Conservation (phyloP, 2,888 invertebrate species). For the Protula sp. region DNA sequence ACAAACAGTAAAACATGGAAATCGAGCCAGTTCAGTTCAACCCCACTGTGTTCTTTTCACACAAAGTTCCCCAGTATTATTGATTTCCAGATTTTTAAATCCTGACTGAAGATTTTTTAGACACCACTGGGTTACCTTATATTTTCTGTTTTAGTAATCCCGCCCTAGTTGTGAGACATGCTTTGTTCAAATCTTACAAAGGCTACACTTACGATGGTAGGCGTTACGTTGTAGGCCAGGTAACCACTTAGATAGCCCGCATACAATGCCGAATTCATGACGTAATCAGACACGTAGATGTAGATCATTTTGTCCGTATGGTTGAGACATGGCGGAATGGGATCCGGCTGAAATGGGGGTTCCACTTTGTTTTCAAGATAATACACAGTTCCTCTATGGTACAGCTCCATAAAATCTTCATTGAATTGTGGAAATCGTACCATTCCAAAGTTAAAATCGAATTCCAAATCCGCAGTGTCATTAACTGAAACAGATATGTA, state of each 20-base stretch:
- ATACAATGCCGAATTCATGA: slow-evolving; percentile 5
- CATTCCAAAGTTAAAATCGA: not conserved
- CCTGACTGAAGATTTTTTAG: no score
- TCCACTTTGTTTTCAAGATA: not conserved
- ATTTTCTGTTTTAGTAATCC: no score
- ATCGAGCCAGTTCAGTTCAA: no score
- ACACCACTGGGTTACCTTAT: no score
- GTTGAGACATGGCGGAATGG: slow-evolving; percentile 2
- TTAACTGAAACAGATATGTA: no score
- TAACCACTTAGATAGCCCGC: slow-evolving; percentile 4
- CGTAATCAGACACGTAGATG: slow-evolving; percentile 6
- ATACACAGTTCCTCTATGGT: not conserved
- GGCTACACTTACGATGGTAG: slow-evolving; percentile 1
- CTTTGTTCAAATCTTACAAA: no score
- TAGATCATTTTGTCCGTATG: slow-evolving; percentile 6
- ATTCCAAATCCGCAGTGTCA: no score
- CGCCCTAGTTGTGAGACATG: no score
- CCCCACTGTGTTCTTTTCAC: no score
- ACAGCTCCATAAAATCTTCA: not conserved
- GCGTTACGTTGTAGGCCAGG: slow-evolving; percentile 7
- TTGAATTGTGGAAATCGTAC: not conserved
- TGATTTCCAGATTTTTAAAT: no score
- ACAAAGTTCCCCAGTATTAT: no score
- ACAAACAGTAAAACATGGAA: no score
- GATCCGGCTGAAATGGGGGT: slow-evolving; percentile 8